phyloP scores from a whole-genome alignment of 2,113 vertebrate genomes.

The Anas platyrhynchos region DNA sequence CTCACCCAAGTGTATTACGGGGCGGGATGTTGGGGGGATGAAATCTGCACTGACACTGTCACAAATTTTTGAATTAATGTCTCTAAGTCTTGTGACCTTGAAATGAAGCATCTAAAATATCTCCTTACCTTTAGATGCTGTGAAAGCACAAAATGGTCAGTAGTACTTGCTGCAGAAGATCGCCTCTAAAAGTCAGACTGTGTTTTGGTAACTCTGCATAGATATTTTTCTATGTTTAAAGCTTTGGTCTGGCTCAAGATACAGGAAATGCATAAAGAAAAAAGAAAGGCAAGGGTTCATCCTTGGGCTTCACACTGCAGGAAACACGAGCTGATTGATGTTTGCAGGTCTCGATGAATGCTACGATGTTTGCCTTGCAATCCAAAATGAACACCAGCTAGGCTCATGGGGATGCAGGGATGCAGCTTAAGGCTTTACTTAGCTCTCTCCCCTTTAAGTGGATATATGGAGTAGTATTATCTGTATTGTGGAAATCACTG shows the following conservation, averaged over 20 bases:
- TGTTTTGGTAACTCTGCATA: not conserved
- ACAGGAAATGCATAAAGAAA: not conserved
- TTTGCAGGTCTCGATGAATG: not conserved
- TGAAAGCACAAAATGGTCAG: not conserved
- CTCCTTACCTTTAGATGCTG: not conserved
- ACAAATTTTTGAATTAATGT: not conserved
- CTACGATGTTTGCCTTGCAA: not conserved
- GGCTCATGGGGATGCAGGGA: not conserved
- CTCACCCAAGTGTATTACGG: not conserved
- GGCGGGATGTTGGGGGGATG: not conserved
- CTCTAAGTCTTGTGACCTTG: not conserved
- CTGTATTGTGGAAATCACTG: not conserved
- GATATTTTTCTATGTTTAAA: not conserved
- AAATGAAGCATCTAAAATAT: not conserved
- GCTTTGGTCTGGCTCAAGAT: not conserved
- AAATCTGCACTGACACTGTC: not conserved
- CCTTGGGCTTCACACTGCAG: not conserved
- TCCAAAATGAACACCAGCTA: fast-evolving
- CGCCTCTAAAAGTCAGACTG: not conserved
- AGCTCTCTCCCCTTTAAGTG: not conserved
- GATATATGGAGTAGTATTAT: not conserved
- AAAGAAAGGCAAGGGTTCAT: not conserved
- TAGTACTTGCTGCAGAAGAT: not conserved
- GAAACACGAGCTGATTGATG: not conserved
- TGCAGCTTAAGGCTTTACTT: not conserved